Percentiles rank a stretch among this genome's conserved stretches.
phyloP scores from a whole-genome alignment of 2,113 vertebrate genomes.

The Coregonus clupeaformis region DNA sequence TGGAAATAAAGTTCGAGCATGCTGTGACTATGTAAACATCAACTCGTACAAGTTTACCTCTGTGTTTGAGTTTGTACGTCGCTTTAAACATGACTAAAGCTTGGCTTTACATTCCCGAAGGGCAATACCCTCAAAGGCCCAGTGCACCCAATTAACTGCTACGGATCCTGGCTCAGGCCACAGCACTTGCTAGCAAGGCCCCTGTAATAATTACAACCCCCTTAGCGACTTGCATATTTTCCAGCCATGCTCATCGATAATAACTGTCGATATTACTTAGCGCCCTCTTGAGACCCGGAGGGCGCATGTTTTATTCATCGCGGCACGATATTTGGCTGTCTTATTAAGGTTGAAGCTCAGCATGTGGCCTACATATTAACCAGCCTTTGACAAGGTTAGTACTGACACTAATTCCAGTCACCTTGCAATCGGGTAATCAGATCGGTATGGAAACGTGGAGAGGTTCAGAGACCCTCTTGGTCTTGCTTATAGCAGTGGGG shows the following conservation, averaged over 20 bases:
- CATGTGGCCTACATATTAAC: conserved; percentile 40
- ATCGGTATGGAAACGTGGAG: not conserved
- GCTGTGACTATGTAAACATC: not conserved
- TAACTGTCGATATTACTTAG: conserved; percentile 49
- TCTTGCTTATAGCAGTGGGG: not conserved
- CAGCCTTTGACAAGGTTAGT: conserved; percentile 13
- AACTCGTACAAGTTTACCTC: not conserved
- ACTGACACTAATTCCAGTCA: conserved; percentile 33
- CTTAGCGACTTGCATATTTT: conserved; percentile 13
- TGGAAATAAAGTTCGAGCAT: not conserved
- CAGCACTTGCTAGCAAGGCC: conserved; percentile 9
- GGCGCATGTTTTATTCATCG: conserved; percentile 40
- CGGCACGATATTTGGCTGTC: conserved; percentile 31
- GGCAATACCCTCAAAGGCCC: not conserved
- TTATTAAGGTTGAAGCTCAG: conserved; percentile 23
- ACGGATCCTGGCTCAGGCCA: not conserved
- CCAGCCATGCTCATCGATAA: conserved; percentile 42
- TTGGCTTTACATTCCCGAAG: not conserved
- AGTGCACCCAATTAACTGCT: not conserved
- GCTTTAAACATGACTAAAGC: too few species aligned
- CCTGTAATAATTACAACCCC: conserved; percentile 43
- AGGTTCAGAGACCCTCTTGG: not conserved
- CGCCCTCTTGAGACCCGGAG: too few species aligned
- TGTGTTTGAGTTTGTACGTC: not conserved
- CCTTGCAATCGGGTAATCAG: conserved; percentile 30